These are phyloP conservation scores for Tryphoninae sp. DNA, from an alignment of 2,888 invertebrate species.

Conservation along the genomic window DNA sequence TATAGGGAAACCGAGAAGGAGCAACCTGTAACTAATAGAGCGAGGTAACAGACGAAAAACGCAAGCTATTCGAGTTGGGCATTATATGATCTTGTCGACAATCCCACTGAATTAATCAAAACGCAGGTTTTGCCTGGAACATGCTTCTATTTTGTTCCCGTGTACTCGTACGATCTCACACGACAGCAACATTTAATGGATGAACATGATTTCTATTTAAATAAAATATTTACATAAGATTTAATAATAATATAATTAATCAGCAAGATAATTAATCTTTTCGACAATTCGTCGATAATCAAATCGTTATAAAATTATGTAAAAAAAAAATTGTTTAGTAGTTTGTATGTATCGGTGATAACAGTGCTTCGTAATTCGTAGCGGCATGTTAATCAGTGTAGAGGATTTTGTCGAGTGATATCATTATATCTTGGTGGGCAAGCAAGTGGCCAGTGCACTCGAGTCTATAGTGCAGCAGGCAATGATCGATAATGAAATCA, in stretches of 20 bases:
- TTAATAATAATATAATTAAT: no score
- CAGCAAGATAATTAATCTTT: no score
- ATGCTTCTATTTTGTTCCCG: not conserved
- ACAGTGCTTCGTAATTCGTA: constrained; percentile 34
- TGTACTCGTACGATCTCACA: not conserved
- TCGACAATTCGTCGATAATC: no score
- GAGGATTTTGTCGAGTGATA: constrained; percentile 52
- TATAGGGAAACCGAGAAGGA: constrained; percentile 29
- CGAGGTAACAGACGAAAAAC: constrained; percentile 41
- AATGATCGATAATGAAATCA: constrained; percentile 61
- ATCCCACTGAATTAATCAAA: constrained; percentile 59
- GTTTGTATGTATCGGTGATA: no score
- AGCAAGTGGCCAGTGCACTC: constrained; percentile 6
- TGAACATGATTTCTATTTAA: no score
- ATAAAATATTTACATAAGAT: no score
- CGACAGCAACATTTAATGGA: no score
- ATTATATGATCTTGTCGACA: constrained; percentile 58
- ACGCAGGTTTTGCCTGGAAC: constrained; percentile 31
- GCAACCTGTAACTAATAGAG: constrained; percentile 44
- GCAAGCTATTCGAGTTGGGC: constrained; percentile 36
- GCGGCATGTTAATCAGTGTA: constrained; percentile 54
- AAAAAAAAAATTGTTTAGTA: no score
- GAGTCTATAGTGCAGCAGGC: constrained; percentile 46
- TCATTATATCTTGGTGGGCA: not conserved
- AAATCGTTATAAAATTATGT: no score